Conservation (phyloP, 1,140 invertebrate species). For the Harlomillsia oculata region DNA sequence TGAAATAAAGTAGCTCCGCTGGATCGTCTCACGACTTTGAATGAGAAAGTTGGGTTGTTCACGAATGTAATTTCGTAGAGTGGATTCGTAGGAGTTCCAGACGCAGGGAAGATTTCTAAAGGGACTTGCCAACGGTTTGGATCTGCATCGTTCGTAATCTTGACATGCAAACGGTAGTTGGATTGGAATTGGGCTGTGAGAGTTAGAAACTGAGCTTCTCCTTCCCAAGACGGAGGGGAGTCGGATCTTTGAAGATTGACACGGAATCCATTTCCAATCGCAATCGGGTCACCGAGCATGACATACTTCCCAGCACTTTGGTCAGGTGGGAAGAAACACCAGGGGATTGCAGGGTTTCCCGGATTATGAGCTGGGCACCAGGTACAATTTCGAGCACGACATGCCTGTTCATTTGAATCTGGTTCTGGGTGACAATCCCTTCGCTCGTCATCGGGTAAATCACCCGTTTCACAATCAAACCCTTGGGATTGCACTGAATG, state of each 20-base stretch:
- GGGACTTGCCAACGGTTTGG: conserved; percentile 30
- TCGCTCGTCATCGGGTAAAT: background rate
- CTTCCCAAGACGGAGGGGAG: background rate
- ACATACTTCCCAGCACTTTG: background rate
- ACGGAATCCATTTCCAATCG: background rate
- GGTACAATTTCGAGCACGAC: conserved; percentile 40
- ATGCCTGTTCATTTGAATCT: conserved; percentile 40
- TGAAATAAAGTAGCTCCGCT: conserved; percentile 18
- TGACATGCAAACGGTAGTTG: conserved; percentile 19
- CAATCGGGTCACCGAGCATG: conserved; percentile 5
- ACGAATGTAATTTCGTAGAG: conserved; percentile 18
- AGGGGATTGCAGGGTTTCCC: background rate
- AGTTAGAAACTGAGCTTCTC: background rate
- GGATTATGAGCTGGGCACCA: conserved; percentile 37
- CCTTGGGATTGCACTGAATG: background rate
- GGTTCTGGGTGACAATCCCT: conserved; percentile 44
- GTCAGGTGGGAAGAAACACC: conserved; percentile 6
- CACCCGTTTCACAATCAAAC: background rate
- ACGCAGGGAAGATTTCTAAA: conserved; percentile 15
- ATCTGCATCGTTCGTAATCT: background rate
- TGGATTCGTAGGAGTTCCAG: background rate
- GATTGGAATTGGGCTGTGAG: conserved; percentile 20
- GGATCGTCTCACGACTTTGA: conserved; percentile 18
- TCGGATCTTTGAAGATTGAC: background rate
- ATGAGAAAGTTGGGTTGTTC: conserved; percentile 19